phyloP scores from a whole-genome alignment of 2,797 vertebrate species.

The Rhinella marina region DNA sequence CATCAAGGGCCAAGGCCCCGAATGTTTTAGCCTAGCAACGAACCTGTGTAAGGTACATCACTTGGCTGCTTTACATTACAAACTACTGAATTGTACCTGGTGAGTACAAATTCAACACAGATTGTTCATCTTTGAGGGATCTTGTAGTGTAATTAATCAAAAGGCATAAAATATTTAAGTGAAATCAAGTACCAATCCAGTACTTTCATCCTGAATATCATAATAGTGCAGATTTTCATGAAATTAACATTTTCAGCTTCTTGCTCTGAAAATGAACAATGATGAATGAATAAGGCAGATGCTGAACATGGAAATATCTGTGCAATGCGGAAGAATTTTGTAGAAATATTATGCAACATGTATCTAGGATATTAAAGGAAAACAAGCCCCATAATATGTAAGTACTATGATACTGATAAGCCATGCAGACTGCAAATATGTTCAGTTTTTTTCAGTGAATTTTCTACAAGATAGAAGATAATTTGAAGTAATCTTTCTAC shows the following conservation, averaged over 20 bases:
- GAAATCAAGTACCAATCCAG: neutral
- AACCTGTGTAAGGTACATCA: too few species aligned
- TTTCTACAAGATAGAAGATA: slow-evolving; percentile 78
- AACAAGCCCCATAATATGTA: slow-evolving; percentile 22
- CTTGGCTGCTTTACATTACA: too few species aligned
- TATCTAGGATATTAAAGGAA: slow-evolving; percentile 20
- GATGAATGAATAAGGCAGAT: neutral
- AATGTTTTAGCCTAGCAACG: too few species aligned
- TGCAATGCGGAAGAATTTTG: neutral
- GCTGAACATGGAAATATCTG: neutral
- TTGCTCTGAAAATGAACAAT: neutral
- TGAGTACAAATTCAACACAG: neutral
- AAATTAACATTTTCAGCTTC: neutral
- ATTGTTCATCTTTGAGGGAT: neutral
- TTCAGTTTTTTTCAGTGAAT: slow-evolving; percentile 30
- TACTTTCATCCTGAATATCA: neutral
- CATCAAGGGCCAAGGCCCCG: too few species aligned
- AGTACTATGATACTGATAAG: slow-evolving; percentile 24
- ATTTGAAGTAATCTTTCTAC: slow-evolving; percentile 85
- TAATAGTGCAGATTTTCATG: neutral
- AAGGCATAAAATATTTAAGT: neutral
- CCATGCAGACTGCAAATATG: slow-evolving; percentile 26
- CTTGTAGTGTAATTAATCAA: neutral
- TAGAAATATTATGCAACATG: neutral
- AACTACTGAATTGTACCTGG: too few species aligned